Evolutionary conservation across 2,113 vertebrate species (phyloP).

Genomic region (Bagarius yarrelli): DNA sequence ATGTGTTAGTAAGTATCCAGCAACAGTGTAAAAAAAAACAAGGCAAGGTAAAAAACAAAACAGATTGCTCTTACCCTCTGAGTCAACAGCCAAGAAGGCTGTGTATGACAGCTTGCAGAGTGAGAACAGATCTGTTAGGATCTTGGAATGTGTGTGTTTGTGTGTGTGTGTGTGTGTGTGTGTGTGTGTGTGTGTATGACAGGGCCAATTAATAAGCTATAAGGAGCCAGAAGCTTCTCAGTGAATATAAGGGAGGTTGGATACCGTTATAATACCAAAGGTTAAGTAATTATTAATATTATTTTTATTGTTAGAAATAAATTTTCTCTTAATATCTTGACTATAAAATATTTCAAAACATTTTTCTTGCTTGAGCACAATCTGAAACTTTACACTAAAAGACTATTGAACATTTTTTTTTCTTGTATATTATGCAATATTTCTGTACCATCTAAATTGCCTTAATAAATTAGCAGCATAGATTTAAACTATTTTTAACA

Average conservation of each 20-base stretch:
- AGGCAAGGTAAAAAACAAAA: not conserved
- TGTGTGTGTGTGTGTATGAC: not conserved
- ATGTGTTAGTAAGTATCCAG: not conserved
- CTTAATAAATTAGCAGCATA: not conserved
- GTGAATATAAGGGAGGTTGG: not conserved
- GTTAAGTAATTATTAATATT: not conserved
- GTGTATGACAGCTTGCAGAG: slow-evolving; percentile 14
- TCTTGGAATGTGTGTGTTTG: not conserved
- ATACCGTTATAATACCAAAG: not conserved
- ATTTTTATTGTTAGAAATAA: not conserved
- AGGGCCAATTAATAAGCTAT: slow-evolving; percentile 11
- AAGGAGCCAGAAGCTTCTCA: not conserved
- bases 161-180: too few species aligned
- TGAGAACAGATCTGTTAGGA: slow-evolving; percentile 21
- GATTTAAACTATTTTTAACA: not conserved
- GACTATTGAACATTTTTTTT: not conserved
- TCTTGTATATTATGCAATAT: not conserved
- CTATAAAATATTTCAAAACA: not conserved
- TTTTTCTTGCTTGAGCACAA: not conserved
- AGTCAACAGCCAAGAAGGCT: not conserved
- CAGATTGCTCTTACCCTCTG: slow-evolving; percentile 15
- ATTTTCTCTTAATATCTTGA: not conserved
- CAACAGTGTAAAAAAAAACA: not conserved
- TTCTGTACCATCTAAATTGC: not conserved
- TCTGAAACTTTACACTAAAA: too few species aligned